Conservation (phyloP, 2,888 invertebrate genomes). For the Opisthograptis luteolata region DNA sequence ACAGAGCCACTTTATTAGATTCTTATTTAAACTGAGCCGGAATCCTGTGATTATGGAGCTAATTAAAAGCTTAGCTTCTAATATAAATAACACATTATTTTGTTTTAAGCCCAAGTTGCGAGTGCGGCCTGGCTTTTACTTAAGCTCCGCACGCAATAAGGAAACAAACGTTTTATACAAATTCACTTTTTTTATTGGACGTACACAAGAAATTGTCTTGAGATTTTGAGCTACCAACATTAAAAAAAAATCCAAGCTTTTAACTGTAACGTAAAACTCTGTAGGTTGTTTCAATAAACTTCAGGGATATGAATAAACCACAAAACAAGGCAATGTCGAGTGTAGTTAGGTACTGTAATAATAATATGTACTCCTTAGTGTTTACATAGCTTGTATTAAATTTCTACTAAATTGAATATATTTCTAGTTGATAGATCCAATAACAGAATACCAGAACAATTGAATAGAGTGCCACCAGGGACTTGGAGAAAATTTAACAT, state of each 20-base stretch:
- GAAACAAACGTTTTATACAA: slow-evolving; percentile 13
- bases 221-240: not conserved
- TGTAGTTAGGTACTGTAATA: too few species aligned
- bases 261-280: too few species aligned
- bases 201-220: not conserved
- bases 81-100: slow-evolving; percentile 30
- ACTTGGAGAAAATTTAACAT: not conserved
- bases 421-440: too few species aligned
- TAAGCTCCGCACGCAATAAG: slow-evolving; percentile 15
- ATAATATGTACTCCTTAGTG: too few species aligned
- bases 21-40: slow-evolving; percentile 18
- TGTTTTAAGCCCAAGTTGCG: slow-evolving; percentile 19
- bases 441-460: too few species aligned
- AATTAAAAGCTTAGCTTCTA: slow-evolving; percentile 27
- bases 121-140: slow-evolving; percentile 1
- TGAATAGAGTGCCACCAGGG: too few species aligned
- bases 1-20: slow-evolving; percentile 18
- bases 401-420: too few species aligned
- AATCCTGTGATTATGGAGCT: slow-evolving; percentile 19
- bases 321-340: too few species aligned
- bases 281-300: too few species aligned
- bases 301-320: too few species aligned
- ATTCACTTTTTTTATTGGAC: slow-evolving; percentile 1
- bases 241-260: too few species aligned
- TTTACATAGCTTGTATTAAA: too few species aligned